These are phyloP conservation scores for Eclectus roratus DNA, from an alignment of 2,113 vertebrate species.

Conservation along the genomic window DNA sequence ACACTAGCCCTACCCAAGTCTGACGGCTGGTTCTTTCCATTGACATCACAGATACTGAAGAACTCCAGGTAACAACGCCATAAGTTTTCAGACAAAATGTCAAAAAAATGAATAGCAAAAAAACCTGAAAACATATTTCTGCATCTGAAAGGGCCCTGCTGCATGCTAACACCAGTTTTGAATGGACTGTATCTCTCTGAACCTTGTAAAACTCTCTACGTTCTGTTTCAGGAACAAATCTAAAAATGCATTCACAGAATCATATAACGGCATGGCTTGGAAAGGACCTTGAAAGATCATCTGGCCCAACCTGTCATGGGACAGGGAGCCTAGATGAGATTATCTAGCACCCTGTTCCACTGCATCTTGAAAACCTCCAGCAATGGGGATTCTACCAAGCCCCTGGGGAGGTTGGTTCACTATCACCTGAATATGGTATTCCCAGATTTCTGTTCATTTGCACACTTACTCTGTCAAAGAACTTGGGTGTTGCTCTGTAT, in stretches of 20 bases:
- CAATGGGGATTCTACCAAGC: fast-evolving
- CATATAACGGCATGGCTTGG: not conserved
- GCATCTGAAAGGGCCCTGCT: not conserved
- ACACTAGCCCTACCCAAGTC: not conserved
- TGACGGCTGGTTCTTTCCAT: not conserved
- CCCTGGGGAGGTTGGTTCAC: not conserved
- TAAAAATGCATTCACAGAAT: not conserved
- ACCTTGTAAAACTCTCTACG: not conserved
- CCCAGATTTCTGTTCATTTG: not conserved
- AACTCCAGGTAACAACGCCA: not conserved
- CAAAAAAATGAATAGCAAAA: not conserved
- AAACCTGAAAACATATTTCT: not conserved
- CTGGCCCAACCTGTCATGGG: fast-evolving
- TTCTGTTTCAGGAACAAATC: not conserved
- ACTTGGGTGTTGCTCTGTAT: not conserved
- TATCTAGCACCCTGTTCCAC: not conserved
- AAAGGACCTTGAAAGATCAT: not conserved
- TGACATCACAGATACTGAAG: not conserved
- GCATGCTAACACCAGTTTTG: not conserved
- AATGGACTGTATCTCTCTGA: not conserved
- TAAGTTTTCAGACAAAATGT: not conserved
- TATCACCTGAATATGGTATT: not conserved
- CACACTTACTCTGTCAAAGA: not conserved
- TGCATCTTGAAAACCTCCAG: not conserved
- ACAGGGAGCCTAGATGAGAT: not conserved